Evolutionary conservation across 2,888 invertebrate genomes (phyloP).

Genomic region (Stictocephala bisonia): DNA sequence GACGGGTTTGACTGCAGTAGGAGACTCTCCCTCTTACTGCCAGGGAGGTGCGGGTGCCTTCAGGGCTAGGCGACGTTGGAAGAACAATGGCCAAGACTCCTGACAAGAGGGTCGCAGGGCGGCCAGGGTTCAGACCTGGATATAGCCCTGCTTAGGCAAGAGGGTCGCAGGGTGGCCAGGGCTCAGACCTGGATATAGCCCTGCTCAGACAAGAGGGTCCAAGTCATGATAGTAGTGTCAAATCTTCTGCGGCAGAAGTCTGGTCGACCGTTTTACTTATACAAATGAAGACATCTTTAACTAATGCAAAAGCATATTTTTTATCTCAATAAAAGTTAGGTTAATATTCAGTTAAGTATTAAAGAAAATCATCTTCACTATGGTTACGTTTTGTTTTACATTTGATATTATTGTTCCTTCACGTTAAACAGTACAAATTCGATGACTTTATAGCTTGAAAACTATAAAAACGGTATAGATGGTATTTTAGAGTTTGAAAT

Average conservation of each 20-base stretch:
- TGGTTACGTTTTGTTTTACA: too few relatives aligned
- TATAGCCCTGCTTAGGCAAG: conserved; percentile 37
- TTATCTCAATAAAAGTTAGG: too few relatives aligned
- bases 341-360: too few relatives aligned
- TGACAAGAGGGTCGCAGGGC: conserved; percentile 52
- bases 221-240: too few relatives aligned
- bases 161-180: background rate
- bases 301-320: too few relatives aligned
- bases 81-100: conserved; percentile 44
- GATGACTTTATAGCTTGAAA: too few relatives aligned
- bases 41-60: conserved; percentile 16
- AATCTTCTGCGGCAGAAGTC: too few relatives aligned
- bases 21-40: conserved; percentile 38
- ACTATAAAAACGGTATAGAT: too few relatives aligned
- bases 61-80: conserved; percentile 33
- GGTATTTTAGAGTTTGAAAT: too few relatives aligned
- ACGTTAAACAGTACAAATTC: too few relatives aligned
- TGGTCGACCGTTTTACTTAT: background rate
- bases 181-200: conserved; percentile 51
- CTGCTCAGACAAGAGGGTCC: background rate
- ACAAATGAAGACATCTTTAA: background rate
- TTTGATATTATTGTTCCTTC: too few relatives aligned
- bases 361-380: too few relatives aligned
- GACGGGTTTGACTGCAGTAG: conserved; percentile 33
- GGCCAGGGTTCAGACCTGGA: conserved; percentile 48